Evolutionary conservation across 1,140 invertebrate genomes (phyloP).

Genomic region (Drosophila dunni): DNA sequence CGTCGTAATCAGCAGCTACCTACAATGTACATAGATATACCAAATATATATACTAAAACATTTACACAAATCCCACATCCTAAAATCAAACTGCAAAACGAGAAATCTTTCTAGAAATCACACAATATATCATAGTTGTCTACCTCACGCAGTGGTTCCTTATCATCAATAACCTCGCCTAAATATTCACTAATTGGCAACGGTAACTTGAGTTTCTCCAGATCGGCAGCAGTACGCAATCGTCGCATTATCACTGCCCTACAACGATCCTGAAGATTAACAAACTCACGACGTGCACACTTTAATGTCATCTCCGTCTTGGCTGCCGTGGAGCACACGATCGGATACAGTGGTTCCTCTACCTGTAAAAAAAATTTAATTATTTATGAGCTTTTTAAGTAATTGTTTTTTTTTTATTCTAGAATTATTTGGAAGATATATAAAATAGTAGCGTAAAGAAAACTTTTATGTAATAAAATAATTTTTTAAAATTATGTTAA

Average conservation of each 20-base stretch:
- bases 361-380: constrained; percentile 46
- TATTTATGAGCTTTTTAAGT: not conserved
- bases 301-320: constrained; percentile 90
- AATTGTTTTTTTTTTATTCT: no score
- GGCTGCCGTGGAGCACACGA: constrained; percentile 90
- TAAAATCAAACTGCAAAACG: not conserved
- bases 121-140: constrained; percentile 83
- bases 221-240: constrained; percentile 80
- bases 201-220: constrained; percentile 85
- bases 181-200: constrained; percentile 85
- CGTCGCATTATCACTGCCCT: constrained; percentile 86
- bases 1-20: constrained; percentile 55
- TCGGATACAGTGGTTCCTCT: constrained; percentile 88
- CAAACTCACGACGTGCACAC: constrained; percentile 87
- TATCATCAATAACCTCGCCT: constrained; percentile 84
- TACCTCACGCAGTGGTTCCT: constrained; percentile 71
- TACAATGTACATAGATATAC: constrained; percentile 43
- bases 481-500: no score
- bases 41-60: constrained; percentile 41
- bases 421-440: no score
- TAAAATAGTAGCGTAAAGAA: no score
- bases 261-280: constrained; percentile 89
- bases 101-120: constrained; percentile 63
- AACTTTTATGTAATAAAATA: no score
- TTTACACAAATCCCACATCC: constrained; percentile 23